Percentiles rank a stretch among this genome's conserved stretches.
These are phyloP conservation scores for Mungos mungo DNA, from an alignment of 2,113 vertebrate species.

Conservation along the genomic window DNA sequence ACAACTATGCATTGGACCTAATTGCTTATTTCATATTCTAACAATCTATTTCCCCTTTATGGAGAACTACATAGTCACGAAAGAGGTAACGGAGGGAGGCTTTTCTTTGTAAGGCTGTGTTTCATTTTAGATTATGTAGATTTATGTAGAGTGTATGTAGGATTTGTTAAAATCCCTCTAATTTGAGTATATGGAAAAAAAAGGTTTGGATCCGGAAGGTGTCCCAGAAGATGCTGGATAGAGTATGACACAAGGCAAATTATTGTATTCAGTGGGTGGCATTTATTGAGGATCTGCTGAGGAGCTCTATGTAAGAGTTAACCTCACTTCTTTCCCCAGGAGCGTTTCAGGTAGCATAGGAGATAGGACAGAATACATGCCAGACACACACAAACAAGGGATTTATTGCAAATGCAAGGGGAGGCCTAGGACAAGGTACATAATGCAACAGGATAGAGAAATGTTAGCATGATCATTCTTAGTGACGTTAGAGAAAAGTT, in stretches of 20 bases:
- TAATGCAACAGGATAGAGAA: neutral
- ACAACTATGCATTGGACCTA: neutral
- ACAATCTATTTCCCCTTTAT: neutral
- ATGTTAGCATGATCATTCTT: neutral
- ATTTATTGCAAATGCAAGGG: neutral
- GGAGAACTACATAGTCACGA: neutral
- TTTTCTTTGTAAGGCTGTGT: conserved; percentile 1
- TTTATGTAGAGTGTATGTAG: neutral
- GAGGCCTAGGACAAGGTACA: neutral
- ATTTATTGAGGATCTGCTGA: neutral
- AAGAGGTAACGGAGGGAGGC: neutral
- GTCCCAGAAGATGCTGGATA: neutral
- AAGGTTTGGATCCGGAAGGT: neutral
- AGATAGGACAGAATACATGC: neutral
- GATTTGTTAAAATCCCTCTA: conserved; percentile 19
- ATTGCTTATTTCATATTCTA: conserved; percentile 34
- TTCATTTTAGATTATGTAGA: conserved; percentile 21
- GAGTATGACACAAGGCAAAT: neutral
- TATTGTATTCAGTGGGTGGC: neutral
- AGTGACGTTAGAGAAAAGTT: neutral
- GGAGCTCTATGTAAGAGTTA: neutral
- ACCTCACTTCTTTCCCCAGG: neutral
- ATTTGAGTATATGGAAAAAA: neutral
- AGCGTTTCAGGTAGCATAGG: neutral
- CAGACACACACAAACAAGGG: neutral